These are phyloP conservation scores for Drosophila trapezifrons DNA, from an alignment of 1,140 invertebrate species.

Conservation along the genomic window DNA sequence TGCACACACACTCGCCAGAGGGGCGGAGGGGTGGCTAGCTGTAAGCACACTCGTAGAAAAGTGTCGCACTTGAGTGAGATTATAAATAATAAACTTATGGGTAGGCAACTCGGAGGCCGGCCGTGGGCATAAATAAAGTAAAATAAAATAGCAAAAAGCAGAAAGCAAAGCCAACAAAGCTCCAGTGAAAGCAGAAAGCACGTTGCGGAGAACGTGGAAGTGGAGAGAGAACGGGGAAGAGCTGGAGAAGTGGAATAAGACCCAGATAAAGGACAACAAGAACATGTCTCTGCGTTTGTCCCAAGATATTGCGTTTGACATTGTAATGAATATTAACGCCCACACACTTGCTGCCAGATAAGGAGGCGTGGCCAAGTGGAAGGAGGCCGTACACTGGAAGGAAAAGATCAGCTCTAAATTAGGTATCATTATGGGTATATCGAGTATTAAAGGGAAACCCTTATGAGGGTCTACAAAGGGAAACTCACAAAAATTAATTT, in stretches of 20 bases:
- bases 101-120: slow-evolving; percentile 37
- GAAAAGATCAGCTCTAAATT: not conserved
- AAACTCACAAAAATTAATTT: no score
- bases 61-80: slow-evolving; percentile 71
- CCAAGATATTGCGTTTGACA: slow-evolving; percentile 57
- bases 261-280: slow-evolving; percentile 17
- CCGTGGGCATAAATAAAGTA: slow-evolving; percentile 37
- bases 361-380: slow-evolving; percentile 9
- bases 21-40: slow-evolving; percentile 13
- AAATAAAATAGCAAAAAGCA: slow-evolving; percentile 51
- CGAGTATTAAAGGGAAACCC: no score
- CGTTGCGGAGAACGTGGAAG: not conserved
- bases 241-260: not conserved
- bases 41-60: slow-evolving; percentile 63
- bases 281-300: slow-evolving; percentile 24
- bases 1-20: not conserved
- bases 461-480: no score
- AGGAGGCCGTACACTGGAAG: not conserved
- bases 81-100: slow-evolving; percentile 77
- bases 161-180: slow-evolving; percentile 30
- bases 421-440: no score
- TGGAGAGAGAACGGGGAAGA: no score
- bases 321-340: slow-evolving; percentile 68
- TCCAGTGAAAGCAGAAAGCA: slow-evolving; percentile 4
- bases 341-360: slow-evolving; percentile 20